Evolutionary conservation across 2,113 vertebrate genomes (phyloP).

Genomic region (Campylomormyrus numenius): DNA sequence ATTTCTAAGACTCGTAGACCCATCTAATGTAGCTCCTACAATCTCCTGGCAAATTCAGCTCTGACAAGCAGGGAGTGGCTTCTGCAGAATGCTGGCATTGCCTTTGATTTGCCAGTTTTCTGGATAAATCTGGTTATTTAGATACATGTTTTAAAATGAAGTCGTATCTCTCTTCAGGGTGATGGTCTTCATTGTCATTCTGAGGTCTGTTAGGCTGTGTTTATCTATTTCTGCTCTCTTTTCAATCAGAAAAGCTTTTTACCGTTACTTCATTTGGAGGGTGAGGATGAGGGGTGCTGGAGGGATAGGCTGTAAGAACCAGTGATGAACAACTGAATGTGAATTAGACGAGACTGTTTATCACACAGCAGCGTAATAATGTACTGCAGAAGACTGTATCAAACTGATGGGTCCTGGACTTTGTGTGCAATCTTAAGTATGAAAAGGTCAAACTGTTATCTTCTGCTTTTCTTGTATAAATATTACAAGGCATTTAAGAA

Average conservation of each 20-base stretch:
- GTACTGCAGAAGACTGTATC: neutral
- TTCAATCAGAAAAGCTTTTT: neutral
- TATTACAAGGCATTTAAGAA: neutral
- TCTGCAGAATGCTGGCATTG: neutral
- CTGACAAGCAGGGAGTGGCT: neutral
- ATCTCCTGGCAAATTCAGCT: neutral
- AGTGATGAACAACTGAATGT: neutral
- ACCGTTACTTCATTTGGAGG: neutral
- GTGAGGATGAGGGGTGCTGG: neutral
- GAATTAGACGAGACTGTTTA: neutral
- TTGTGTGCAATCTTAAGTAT: neutral
- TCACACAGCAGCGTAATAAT: neutral
- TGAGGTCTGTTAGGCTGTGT: neutral
- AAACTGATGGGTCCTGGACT: neutral
- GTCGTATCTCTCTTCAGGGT: neutral
- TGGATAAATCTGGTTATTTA: no score
- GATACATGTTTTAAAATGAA: neutral
- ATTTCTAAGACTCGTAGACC: constrained; percentile 23
- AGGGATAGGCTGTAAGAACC: neutral
- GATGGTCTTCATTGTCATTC: neutral
- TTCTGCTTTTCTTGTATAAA: neutral
- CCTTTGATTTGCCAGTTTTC: neutral
- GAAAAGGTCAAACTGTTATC: neutral
- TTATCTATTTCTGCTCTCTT: neutral
- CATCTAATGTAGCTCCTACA: neutral